phyloP scores from a whole-genome alignment of 2,797 vertebrate genomes.

The Chloroceryle inda region DNA sequence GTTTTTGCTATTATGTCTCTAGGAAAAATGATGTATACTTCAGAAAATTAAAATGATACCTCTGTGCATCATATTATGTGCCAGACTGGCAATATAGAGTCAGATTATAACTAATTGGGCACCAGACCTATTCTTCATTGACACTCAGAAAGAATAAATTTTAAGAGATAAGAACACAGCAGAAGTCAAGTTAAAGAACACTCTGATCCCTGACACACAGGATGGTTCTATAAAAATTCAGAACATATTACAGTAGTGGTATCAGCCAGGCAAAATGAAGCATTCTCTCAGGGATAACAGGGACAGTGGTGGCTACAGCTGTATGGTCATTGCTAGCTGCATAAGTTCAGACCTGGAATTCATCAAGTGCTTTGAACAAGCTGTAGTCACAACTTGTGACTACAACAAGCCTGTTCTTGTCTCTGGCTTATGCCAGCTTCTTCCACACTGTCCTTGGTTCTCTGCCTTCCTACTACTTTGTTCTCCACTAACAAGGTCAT shows the following conservation, averaged over 20 bases:
- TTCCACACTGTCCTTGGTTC: neutral
- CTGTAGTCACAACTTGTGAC: neutral
- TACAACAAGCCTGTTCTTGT: neutral
- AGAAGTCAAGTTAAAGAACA: neutral
- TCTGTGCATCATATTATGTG: neutral
- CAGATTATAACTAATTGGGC: neutral
- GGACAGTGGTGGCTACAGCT: neutral
- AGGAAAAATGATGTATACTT: slow-evolving; percentile 15
- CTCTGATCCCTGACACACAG: neutral
- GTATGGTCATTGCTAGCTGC: neutral
- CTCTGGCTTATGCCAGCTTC: neutral
- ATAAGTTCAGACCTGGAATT: neutral
- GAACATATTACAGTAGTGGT: neutral
- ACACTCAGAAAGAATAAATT: neutral
- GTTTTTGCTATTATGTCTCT: neutral
- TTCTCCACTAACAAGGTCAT: neutral
- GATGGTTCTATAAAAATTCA: neutral
- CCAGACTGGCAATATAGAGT: neutral
- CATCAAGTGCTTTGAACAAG: neutral
- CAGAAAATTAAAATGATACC: neutral
- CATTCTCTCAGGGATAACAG: neutral
- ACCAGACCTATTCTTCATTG: neutral
- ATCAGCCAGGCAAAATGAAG: neutral
- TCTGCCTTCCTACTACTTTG: neutral
- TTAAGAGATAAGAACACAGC: neutral